These are phyloP conservation scores for Mormyrops attenuatus DNA, from an alignment of 2,797 vertebrate species.

Conservation along the genomic window DNA sequence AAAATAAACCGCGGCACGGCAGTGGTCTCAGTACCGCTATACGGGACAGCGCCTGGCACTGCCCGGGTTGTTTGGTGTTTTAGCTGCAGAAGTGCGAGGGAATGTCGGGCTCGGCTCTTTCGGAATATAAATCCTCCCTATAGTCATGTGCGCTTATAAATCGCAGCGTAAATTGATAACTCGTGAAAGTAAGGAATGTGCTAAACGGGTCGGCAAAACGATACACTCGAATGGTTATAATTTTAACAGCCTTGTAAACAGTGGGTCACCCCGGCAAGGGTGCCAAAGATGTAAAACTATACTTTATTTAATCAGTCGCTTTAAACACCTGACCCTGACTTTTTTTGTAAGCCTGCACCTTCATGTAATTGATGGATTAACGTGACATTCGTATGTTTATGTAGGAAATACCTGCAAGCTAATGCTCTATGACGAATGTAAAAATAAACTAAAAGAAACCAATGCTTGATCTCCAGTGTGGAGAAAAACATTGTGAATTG, in stretches of 20 bases:
- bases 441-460: constrained; percentile 11
- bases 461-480: not conserved
- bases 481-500: constrained; percentile 9
- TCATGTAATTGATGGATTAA: constrained; percentile 18
- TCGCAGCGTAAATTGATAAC: constrained; percentile 9
- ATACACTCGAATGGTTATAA: not conserved
- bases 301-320: constrained; percentile 18
- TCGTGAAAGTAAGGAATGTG: constrained; percentile 20
- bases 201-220: constrained; percentile 13
- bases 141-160: constrained; percentile 12
- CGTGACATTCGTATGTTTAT: not conserved
- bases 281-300: not conserved
- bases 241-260: constrained; percentile 15
- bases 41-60: not conserved
- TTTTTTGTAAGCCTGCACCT: constrained; percentile 13
- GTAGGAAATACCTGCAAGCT: constrained; percentile 16
- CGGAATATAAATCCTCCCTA: constrained; percentile 19
- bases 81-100: not conserved
- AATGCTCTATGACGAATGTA: constrained; percentile 10
- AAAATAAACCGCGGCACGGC: constrained; percentile 10
- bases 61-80: no score
- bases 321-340: not conserved
- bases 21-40: not conserved
- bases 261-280: not conserved
- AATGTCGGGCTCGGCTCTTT: constrained; percentile 11